A percentile compares a stretch with the other conserved stretches of the same genome.
Conservation (phyloP, 2,797 vertebrate genomes). For the Babyrousa celebensis region DNA sequence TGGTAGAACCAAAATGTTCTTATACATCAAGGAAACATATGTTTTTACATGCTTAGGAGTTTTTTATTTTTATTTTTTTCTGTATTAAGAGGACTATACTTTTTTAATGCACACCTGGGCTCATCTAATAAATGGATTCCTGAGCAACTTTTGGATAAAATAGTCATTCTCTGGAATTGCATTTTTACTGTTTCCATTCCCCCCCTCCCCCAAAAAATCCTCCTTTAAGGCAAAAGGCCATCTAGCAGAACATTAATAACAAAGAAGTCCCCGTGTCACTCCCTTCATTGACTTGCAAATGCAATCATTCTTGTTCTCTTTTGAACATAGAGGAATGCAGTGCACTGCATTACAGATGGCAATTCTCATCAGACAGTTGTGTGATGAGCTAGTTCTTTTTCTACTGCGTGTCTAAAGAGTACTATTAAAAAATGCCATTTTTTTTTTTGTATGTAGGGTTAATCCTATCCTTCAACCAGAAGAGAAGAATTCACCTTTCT, state of each 20-base stretch:
- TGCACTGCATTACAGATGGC: background rate
- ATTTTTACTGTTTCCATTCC: conserved; percentile 60
- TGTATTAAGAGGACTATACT: background rate
- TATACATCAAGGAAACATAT: background rate
- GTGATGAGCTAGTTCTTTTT: conserved; percentile 21
- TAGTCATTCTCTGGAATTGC: background rate
- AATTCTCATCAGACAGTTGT: conserved; percentile 47
- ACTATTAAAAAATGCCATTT: background rate
- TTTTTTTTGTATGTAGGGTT: conserved; percentile 3
- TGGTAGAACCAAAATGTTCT: background rate
- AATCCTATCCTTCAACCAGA: conserved; percentile 14
- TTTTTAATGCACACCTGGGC: background rate
- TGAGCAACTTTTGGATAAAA: conserved; percentile 35
- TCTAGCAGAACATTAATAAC: conserved; percentile 64
- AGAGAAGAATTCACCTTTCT: background rate
- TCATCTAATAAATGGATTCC: background rate
- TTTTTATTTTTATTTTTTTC: conserved; percentile 43
- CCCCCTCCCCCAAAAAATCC: background rate
- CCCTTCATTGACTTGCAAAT: conserved; percentile 81
- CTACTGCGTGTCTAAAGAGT: background rate
- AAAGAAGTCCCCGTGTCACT: conserved; percentile 37
- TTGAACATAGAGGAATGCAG: background rate
- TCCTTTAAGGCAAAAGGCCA: conserved; percentile 61
- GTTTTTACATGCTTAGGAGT: background rate
- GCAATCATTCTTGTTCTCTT: conserved; percentile 62